Conservation (phyloP, 1,140 invertebrate species). For the Solenopsis invicta region DNA sequence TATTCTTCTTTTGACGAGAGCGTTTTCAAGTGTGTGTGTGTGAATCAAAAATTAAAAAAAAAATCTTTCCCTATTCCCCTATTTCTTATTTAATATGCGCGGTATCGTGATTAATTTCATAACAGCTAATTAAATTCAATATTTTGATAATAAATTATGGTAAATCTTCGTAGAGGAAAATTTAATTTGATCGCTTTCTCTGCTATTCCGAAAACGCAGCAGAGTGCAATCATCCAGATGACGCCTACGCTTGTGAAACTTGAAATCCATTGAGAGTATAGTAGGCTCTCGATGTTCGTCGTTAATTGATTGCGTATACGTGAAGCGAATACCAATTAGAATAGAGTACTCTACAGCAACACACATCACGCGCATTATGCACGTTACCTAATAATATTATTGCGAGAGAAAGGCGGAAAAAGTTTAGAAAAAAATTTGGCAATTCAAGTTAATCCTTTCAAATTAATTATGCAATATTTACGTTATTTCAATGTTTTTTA, state of each 20-base stretch:
- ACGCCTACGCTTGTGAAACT: slow-evolving; percentile 17
- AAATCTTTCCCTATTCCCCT: too few relatives aligned
- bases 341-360: slow-evolving; percentile 1
- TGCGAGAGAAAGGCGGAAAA: background rate
- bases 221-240: slow-evolving; percentile 4
- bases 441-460: background rate
- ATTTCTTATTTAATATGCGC: background rate
- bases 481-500: background rate
- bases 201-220: background rate
- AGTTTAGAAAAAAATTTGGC: background rate
- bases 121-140: slow-evolving; percentile 11
- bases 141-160: slow-evolving; percentile 7
- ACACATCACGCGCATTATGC: background rate
- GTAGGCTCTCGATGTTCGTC: slow-evolving; percentile 30
- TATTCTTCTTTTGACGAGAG: background rate
- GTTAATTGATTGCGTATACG: slow-evolving; percentile 46
- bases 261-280: slow-evolving; percentile 40
- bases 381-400: background rate
- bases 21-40: background rate
- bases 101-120: background rate
- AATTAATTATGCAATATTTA: background rate
- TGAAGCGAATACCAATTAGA: slow-evolving; percentile 55
- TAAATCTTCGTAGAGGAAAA: background rate
- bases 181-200: slow-evolving; percentile 28
- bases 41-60: background rate